Percentiles rank a stretch among this genome's conserved stretches.
Conservation (phyloP, 2,113 vertebrate genomes). For the Gasterosteus aculeatus region DNA sequence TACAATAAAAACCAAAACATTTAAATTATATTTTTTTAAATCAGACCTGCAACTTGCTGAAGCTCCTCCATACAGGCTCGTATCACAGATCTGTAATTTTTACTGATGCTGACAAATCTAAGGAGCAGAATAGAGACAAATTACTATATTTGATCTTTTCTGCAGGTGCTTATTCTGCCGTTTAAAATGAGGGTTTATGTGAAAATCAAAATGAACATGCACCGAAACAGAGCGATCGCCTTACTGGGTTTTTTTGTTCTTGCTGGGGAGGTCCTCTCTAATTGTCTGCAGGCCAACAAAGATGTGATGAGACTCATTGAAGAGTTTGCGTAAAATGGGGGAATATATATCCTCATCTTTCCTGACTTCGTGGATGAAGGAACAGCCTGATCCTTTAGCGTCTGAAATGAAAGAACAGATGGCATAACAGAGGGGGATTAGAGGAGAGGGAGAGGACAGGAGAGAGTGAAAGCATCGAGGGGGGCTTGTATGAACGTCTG, state of each 20-base stretch:
- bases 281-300: constrained; percentile 92
- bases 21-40: not conserved
- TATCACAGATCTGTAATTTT: constrained; percentile 95
- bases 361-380: constrained; percentile 84
- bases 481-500: not conserved
- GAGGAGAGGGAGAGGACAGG: not conserved
- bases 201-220: not conserved
- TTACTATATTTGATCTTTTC: not conserved
- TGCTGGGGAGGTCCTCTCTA: constrained; percentile 87
- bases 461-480: not conserved
- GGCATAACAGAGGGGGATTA: too few species aligned
- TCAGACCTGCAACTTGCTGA: constrained; percentile 87
- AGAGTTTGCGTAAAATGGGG: constrained; percentile 92
- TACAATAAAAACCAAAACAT: not conserved
- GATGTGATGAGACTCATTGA: constrained; percentile 97
- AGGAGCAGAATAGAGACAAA: constrained; percentile 37
- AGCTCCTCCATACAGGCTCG: constrained; percentile 96
- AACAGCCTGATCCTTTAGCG: constrained; percentile 47
- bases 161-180: not conserved
- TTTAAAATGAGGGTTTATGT: not conserved
- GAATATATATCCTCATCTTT: constrained; percentile 93
- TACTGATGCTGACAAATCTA: constrained; percentile 95
- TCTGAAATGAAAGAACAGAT: constrained; percentile 45
- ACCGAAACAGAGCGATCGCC: constrained; percentile 7
- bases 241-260: constrained; percentile 85